Base-by-base conservation (phyloP, 2,888 invertebrate genomes). In the Zaprionus lineosus region DNA sequence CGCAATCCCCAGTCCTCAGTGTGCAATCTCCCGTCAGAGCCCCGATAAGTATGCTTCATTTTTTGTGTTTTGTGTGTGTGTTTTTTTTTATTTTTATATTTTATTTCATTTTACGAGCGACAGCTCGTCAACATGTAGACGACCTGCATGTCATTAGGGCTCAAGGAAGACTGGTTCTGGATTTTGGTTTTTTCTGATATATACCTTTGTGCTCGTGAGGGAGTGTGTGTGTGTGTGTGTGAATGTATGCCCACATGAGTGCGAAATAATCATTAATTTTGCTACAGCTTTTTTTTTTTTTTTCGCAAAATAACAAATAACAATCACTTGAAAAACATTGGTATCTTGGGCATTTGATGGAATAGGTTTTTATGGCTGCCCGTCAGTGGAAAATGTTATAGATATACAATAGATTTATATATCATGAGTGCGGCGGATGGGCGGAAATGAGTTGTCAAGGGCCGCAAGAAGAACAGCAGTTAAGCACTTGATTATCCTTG, bases 91-190 rank as follows among this genome's bases (percentile, higher is more conserved):
- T 29, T 19, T 47, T 46, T 36, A 41, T 14, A 21, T 33, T 40
- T 40, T 46, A 18, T 58, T 41, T 53, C 9, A 46, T 60, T 56
- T 69, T 58, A 64, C 59, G 65, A 60, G n/a, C 50, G 58, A 62
- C 74, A 74, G 65, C 71, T 65, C 74, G 51, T 72, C 65, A 63
- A 63, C 57, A 51, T 58, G 44, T 28, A 51, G 60, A 64, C 69
- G 69, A 69, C 81, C 73, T 84, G 76, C 57, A 73, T 69, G 84
- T 77, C 81, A 81, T 77, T 84, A 76, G 61, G 66, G 58, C 73
- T 56, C 21, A 58, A 43, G 26, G 31, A 41, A 19, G 43, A 46
- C 37, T 19, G 33, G 19, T 33, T 37, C 12, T 41, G 63, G 43
- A 63, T 59, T 67, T 67, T 39, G 52, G 55, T 50, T 56, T 58